phyloP scores from a whole-genome alignment of 2,888 invertebrate genomes.

The Theretra japonica region DNA sequence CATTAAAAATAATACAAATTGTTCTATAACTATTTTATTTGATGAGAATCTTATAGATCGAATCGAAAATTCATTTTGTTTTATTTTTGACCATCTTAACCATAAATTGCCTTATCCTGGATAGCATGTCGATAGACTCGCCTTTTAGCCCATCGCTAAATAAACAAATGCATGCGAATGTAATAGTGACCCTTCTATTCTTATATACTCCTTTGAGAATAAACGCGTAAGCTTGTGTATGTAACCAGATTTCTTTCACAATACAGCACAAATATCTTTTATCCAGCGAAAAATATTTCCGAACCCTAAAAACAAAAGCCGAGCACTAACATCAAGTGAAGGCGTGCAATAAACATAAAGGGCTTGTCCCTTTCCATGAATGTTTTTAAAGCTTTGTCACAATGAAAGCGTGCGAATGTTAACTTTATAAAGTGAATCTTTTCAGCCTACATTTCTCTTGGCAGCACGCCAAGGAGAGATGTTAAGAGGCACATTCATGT shows the following conservation, averaged over 20 bases:
- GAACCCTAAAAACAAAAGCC: slow-evolving; percentile 17
- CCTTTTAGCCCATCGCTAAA: no score
- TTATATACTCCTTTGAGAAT: no score
- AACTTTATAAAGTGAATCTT: slow-evolving; percentile 52
- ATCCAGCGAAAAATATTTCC: background rate
- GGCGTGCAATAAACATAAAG: slow-evolving; percentile 27
- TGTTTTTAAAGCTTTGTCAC: slow-evolving; percentile 38
- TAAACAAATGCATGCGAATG: no score
- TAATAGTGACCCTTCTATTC: no score
- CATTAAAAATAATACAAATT: no score
- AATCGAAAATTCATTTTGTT: no score
- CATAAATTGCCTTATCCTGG: no score
- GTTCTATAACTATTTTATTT: no score
- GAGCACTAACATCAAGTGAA: background rate
- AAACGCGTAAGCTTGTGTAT: no score
- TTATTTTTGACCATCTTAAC: no score
- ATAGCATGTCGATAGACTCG: no score
- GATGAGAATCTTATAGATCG: no score
- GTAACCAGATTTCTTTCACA: background rate
- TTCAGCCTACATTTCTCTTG: slow-evolving; percentile 62
- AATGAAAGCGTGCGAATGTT: slow-evolving; percentile 46
- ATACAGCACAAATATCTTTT: background rate
- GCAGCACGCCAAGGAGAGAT: slow-evolving; percentile 54
- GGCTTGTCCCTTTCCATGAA: slow-evolving; percentile 30
- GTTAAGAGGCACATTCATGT: slow-evolving; percentile 48